Conservation (phyloP, 2,888 invertebrate genomes). For the Drosophila austrosaltans region DNA sequence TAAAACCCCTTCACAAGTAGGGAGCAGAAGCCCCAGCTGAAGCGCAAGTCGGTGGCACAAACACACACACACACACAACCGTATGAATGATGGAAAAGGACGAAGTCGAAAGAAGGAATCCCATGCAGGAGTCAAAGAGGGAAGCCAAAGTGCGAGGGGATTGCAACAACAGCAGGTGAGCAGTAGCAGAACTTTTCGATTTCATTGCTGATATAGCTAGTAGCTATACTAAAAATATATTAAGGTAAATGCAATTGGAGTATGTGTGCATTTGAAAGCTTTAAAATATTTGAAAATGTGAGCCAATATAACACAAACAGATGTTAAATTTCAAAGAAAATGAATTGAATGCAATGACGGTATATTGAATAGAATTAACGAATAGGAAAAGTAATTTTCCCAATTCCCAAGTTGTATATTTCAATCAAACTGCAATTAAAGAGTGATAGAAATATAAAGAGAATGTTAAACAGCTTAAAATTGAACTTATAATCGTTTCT, state of each 20-base stretch:
- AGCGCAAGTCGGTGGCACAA: slow-evolving; percentile 26
- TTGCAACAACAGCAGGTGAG: slow-evolving; percentile 53
- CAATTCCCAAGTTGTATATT: no score
- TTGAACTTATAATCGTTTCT: no score
- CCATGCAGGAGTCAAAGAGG: background rate
- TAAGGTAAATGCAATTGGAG: slow-evolving; percentile 26
- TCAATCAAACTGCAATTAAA: no score
- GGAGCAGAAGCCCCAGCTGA: slow-evolving; percentile 29
- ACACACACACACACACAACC: background rate
- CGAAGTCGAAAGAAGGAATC: slow-evolving; percentile 7
- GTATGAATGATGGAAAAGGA: slow-evolving; percentile 6
- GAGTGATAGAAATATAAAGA: no score
- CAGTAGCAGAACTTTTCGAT: slow-evolving; percentile 60
- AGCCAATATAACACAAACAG: background rate
- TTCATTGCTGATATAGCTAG: slow-evolving; percentile 66
- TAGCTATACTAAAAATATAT: slow-evolving; percentile 44
- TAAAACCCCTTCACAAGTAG: slow-evolving; percentile 59
- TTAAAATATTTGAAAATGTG: slow-evolving; percentile 1
- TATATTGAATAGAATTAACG: background rate
- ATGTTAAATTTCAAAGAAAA: background rate
- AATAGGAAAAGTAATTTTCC: background rate
- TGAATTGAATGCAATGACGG: background rate
- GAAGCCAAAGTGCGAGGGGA: background rate
- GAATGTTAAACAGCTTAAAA: no score
- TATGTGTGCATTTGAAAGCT: slow-evolving; percentile 22